These are phyloP conservation scores for Macaria notata DNA, from an alignment of 2,888 invertebrate genomes.

Conservation along the genomic window DNA sequence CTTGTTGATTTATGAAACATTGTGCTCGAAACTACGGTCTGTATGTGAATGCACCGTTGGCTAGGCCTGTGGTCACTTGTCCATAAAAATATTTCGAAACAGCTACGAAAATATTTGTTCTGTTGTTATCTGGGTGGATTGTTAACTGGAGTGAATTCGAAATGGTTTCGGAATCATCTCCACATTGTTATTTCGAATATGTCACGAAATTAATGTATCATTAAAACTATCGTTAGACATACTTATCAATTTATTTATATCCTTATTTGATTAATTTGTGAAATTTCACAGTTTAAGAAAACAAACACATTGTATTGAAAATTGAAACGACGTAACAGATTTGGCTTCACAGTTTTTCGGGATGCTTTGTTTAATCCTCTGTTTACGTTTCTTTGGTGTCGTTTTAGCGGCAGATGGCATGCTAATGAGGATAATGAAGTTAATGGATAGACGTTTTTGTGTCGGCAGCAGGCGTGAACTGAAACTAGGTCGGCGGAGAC, in stretches of 20 bases:
- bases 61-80: slow-evolving; percentile 43
- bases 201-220: no score
- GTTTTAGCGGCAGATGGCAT: slow-evolving; percentile 22
- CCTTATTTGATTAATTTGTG: no score
- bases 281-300: no score
- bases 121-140: slow-evolving; percentile 25
- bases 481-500: slow-evolving; percentile 34
- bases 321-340: no score
- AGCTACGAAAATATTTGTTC: slow-evolving; percentile 22
- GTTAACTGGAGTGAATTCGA: background rate
- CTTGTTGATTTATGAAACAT: slow-evolving; percentile 66
- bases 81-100: slow-evolving; percentile 33
- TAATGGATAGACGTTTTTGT: slow-evolving; percentile 26
- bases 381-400: slow-evolving; percentile 1
- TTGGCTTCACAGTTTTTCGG: no score
- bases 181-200: no score
- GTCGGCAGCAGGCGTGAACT: slow-evolving; percentile 23
- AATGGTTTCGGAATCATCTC: no score
- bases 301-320: no score
- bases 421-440: slow-evolving; percentile 34
- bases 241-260: no score
- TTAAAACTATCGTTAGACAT: no score
- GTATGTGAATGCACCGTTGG: slow-evolving; percentile 59
- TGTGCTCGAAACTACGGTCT: slow-evolving; percentile 53
- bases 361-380: no score